Conservation (phyloP, 2,113 vertebrate genomes). For the Chiloscyllium plagiosum region DNA sequence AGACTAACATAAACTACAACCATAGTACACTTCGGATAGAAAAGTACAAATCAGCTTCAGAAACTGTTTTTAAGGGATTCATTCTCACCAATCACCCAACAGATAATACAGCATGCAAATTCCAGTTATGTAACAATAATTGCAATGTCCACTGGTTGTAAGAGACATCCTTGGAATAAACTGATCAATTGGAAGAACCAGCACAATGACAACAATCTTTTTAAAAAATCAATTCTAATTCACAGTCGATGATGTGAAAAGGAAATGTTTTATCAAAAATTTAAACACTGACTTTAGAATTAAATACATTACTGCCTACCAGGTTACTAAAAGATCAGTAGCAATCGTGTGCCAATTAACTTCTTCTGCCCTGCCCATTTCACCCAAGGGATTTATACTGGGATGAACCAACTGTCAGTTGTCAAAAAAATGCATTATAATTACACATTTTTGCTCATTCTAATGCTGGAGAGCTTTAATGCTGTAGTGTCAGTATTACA, state of each 20-base stretch:
- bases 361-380: background rate
- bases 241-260: background rate
- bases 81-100: background rate
- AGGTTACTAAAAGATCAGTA: conserved; percentile 7
- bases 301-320: background rate
- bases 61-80: background rate
- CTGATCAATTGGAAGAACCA: background rate
- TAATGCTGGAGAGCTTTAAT: background rate
- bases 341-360: conserved; percentile 2
- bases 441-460: conserved; percentile 15
- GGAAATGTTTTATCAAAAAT: background rate
- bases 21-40: background rate
- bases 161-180: background rate
- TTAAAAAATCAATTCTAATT: background rate
- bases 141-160: background rate
- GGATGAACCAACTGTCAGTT: conserved; percentile 12
- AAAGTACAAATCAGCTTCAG: background rate
- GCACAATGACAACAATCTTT: background rate
- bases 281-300: background rate
- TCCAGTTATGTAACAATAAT: background rate
- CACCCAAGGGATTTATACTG: conserved; percentile 21
- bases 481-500: background rate
- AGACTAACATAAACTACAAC: background rate
- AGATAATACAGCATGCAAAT: background rate
- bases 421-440: conserved; percentile 20